Evolutionary conservation across 2,797 vertebrate genomes (phyloP), one percentile per base, ranked within the genome.

Genomic region (Coranthus polyacanthus): DNA sequence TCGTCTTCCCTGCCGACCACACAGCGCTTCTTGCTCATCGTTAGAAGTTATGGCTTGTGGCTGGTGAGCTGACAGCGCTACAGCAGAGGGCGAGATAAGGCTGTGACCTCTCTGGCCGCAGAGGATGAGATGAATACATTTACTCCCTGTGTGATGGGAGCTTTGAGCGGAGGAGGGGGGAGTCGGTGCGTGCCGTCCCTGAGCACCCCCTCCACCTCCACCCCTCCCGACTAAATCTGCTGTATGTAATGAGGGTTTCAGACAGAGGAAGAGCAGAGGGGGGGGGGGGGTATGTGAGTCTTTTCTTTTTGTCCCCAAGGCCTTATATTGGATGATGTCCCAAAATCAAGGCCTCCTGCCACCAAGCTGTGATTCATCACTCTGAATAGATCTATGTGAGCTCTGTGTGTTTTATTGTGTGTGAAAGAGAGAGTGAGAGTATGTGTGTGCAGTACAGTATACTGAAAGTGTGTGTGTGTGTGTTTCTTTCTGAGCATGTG

Each of bases 71-170:
- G 93, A 94, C 93, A 93, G 88, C 68, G 34, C 82, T 88, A 90
- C 91, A 93, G 87, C 88, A 65, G 78, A 87, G 79, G 90, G 82
- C 78, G 53, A 90, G 91, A 93, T 92, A 92, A 93, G 89, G 89
- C 81, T 84, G 77, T 63, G 88, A 93, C 92, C 91, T 85, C 85
- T 83, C 57, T 81, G 87, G 83, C 88, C 72, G 41, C 47, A 64
- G 75, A 79, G 78, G 86, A 89, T 88, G 88, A 89, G 82, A 91
- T 88, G 89, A 93, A 93, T 91, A 90, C 84, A 89, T 93, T 92
- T 89, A 84, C 80, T 83, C 78, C 55, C 74, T 62, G 68, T 76
- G 81, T 86, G 86, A 90, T 79, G 81, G 85, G 79, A 84, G 86
- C 73, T 59, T 12, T 17, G 54, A 74, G 75, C 29, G 42, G 54